Evolutionary conservation across 1,140 invertebrate genomes (phyloP).

Genomic region (Diploscapter pachys): DNA sequence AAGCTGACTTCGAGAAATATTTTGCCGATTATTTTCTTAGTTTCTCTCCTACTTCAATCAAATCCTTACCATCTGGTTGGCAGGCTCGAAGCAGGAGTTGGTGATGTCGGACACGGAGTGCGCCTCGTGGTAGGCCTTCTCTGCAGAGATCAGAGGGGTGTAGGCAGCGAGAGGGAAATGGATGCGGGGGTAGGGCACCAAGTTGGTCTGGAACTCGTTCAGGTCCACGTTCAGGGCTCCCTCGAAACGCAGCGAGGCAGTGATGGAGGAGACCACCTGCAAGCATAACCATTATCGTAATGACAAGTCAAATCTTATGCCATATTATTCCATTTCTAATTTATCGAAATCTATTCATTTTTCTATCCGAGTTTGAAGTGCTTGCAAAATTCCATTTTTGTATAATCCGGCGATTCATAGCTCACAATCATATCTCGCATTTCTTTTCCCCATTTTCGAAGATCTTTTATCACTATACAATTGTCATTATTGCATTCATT

Average conservation of each 20-base stretch:
- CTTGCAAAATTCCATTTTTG: too few relatives aligned
- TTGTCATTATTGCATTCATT: too few relatives aligned
- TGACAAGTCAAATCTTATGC: too few relatives aligned
- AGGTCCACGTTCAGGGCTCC: slow-evolving; percentile 82
- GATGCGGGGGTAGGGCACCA: slow-evolving; percentile 68
- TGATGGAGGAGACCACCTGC: slow-evolving; percentile 72
- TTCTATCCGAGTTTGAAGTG: too few relatives aligned
- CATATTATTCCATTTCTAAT: too few relatives aligned
- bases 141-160: slow-evolving; percentile 62
- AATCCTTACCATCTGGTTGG: slow-evolving; percentile 77
- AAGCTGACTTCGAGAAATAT: too few relatives aligned
- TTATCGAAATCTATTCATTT: too few relatives aligned
- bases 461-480: too few relatives aligned
- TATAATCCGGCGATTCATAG: too few relatives aligned
- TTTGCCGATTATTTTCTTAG: too few relatives aligned
- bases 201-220: slow-evolving; percentile 40
- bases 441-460: too few relatives aligned
- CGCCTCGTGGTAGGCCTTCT: slow-evolving; percentile 73
- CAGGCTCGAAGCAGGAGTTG: slow-evolving; percentile 78
- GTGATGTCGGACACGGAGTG: slow-evolving; percentile 79
- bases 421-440: too few relatives aligned
- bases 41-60: background rate
- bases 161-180: slow-evolving; percentile 64
- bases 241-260: slow-evolving; percentile 68
- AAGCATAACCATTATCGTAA: background rate